Evolutionary conservation across 2,888 invertebrate species (phyloP), one percentile per base, ranked within the genome.

Genomic region (Ditylenchus weischeri): DNA sequence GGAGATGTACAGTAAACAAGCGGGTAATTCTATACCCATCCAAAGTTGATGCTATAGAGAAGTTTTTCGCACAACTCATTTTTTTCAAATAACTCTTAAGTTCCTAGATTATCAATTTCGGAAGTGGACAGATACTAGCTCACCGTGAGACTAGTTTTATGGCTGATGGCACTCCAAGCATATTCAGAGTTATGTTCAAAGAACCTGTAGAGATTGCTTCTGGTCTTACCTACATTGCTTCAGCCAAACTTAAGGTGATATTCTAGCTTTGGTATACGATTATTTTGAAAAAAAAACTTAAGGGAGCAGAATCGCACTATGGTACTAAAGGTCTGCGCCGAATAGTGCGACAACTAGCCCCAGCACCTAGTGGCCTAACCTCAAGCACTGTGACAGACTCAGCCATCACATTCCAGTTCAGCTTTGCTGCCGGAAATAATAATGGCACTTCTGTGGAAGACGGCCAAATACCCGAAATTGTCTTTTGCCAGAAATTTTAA

Each of bases 241-340:
- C 89, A 76, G 90, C 90, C 54, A 90, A 89, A 68, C 86, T 91
- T 19, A 90, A 90, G 87, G 90, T 89, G 83, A 78, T 76, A 69
- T n/a, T n/a, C 38, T 8, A 38, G 36, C 19, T 23, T 10, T 48
- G 36, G 23, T 35, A 3, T 50, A 29, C 49, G 15, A 3, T 18
- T 15, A 10, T 23, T 36, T 43, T 62, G 3, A 7, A 59, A 21
- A 18, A 23, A 19, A 59, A 57, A 54, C 62, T 73, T 29, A 84
- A 90, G 90, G 91, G 91, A 68, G 89, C 90, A n/a, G 90, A 91
- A 84, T 90, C 91, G 0, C 90, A 90, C 84, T 91, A 91, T 84
- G 91, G 91, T 63, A 89, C 90, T 0, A 90, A 90, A 83, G 91
- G 91, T 0, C 84, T 89, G 18, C 87, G 90, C 5, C 89, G 89